Base-by-base conservation (phyloP, 2,113 vertebrate genomes). In the Macquaria australasica region DNA sequence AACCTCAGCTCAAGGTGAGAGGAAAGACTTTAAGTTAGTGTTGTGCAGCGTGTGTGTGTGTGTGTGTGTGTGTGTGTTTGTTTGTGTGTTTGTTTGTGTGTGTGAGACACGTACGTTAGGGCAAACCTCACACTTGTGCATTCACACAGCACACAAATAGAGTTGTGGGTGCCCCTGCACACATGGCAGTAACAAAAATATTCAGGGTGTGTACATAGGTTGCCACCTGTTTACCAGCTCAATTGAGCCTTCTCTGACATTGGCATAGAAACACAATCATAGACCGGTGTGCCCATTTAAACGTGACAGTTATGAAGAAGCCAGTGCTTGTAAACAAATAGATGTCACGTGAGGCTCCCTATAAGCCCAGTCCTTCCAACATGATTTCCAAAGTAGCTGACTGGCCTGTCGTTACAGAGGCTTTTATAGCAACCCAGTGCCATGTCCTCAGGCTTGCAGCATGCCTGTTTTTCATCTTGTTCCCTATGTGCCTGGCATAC, bases 1-100 rank as follows among this genome's bases (percentile, higher is more conserved):
- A 45, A 78, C 91, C 50, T 5, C 77, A 79, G 70, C 58, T 81
- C 71, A 85, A 91, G 93, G 94, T 95, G 86, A 91, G 90, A 66
- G 41, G 14, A 63, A 34, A 15, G 62, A 9, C 8, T 70, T 41
- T 2, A 11, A 3, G 41, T 21, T 25, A 53, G 20, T 31, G 7
- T 45, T 39, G 12, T 37, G 51, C 12, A 10, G 8, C 51, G 9
- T 59, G 21, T 25, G 34, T 34, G 34, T 34, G 34, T 34, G 34
- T 34, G 34, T 34, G 34, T 34, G 34, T 34, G 34, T 34, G 34
- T 34, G 34, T 34, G 34, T 34, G 34, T 34, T 2, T 34, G 34
- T 34, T 8, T 41, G 34, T 4, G 34, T 34, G 34, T 31, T 31
- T 34, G 34, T 34, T 3, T 34, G 34, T 34, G 41, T 41, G 34